Conservation (phyloP, 2,113 vertebrate species). For the Gasterosteus nipponicus region DNA sequence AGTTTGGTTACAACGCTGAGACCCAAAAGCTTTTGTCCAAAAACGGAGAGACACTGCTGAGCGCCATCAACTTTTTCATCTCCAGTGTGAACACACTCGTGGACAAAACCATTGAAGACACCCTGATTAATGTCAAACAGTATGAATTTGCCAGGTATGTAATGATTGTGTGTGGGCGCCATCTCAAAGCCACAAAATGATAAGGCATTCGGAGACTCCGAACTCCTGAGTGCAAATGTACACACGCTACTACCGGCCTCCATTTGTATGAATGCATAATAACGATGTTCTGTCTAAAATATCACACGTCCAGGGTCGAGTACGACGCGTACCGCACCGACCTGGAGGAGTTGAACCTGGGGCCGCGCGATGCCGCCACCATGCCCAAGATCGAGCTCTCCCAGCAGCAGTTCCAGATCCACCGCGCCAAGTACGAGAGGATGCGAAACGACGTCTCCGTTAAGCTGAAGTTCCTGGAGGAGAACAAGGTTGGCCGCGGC, state of each 20-base stretch:
- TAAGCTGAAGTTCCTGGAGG: constrained; percentile 97
- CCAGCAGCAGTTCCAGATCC: constrained; percentile 91
- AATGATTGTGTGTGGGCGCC: constrained; percentile 6
- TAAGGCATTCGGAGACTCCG: too few species aligned
- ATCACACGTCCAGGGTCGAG: constrained; percentile 83
- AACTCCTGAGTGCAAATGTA: not conserved
- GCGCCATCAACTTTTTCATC: constrained; percentile 97
- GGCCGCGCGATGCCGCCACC: constrained; percentile 91
- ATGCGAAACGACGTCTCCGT: constrained; percentile 93
- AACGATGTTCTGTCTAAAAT: not conserved
- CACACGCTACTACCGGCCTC: too few species aligned
- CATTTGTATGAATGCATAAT: not conserved
- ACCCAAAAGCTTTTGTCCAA: constrained; percentile 97
- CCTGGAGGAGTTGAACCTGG: constrained; percentile 94
- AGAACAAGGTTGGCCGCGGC: constrained; percentile 90
- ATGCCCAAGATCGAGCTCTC: constrained; percentile 95
- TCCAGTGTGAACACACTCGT: constrained; percentile 94
- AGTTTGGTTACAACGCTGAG: constrained; percentile 98
- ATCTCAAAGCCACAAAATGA: not conserved
- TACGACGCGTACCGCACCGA: constrained; percentile 98
- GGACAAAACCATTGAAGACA: constrained; percentile 99
- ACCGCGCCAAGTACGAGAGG: constrained; percentile 96
- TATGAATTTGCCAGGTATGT: constrained; percentile 98
- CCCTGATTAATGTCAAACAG: constrained; percentile 95
- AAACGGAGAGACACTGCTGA: constrained; percentile 96